Conservation (phyloP, 2,888 invertebrate species). For the Sphinx pinastri region DNA sequence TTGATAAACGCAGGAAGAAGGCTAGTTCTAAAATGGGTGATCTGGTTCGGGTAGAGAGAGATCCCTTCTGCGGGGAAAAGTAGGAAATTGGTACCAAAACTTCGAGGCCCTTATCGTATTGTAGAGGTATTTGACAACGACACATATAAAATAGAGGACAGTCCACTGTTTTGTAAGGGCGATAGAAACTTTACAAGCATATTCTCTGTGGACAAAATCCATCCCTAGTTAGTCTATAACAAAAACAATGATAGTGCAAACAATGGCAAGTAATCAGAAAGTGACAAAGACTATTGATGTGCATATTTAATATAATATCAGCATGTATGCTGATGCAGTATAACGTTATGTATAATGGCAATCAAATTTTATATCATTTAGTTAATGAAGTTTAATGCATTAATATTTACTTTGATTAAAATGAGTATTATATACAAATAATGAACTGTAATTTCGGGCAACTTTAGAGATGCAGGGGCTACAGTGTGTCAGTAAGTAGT, state of each 20-base stretch:
- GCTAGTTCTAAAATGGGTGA: neutral
- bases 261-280: no score
- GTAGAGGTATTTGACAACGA: neutral
- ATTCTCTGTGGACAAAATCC: neutral
- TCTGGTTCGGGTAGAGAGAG: neutral
- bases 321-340: no score
- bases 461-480: no score
- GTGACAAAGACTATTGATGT: no score
- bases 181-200: neutral
- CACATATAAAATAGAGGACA: neutral
- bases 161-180: neutral
- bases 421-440: no score
- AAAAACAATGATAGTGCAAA: neutral
- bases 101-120: neutral
- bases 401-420: no score
- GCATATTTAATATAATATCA: no score
- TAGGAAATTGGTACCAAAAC: neutral
- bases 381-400: no score
- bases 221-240: neutral
- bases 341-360: no score
- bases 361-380: no score
- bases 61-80: neutral
- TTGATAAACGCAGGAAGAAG: neutral
- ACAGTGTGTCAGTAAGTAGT: no score
- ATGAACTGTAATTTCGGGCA: no score